Conservation (phyloP, 2,797 vertebrate genomes). For the Acanthurus lineatus region DNA sequence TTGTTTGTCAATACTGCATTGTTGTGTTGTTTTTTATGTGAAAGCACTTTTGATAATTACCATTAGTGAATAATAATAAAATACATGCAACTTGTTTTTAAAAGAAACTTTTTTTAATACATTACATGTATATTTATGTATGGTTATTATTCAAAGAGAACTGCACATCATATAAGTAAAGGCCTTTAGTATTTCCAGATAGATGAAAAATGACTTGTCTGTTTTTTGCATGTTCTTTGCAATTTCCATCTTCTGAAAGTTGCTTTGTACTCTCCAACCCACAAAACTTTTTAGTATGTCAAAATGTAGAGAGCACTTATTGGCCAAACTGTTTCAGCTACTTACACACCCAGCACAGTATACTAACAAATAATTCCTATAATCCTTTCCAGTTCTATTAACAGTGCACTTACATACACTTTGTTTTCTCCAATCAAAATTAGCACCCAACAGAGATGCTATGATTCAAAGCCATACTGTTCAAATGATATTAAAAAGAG, state of each 20-base stretch:
- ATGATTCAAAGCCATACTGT: background rate
- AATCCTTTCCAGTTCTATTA: background rate
- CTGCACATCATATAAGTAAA: background rate
- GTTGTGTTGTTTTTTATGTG: background rate
- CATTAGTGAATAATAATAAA: background rate
- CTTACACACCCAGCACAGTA: conserved; percentile 7
- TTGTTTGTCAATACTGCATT: background rate
- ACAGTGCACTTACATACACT: conserved; percentile 3
- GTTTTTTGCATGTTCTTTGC: background rate
- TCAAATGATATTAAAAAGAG: background rate
- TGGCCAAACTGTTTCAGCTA: conserved; percentile 9
- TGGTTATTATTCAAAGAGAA: background rate
- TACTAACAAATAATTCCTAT: conserved; percentile 1
- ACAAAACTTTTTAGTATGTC: background rate
- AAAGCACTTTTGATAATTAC: background rate
- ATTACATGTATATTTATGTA: background rate
- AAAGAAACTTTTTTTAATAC: no score
- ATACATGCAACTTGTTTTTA: background rate
- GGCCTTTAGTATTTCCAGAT: conserved; percentile 1
- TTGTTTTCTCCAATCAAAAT: background rate
- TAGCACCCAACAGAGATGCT: background rate
- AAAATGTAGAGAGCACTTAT: background rate
- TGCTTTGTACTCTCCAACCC: background rate
- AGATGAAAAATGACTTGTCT: background rate
- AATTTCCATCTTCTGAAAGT: background rate